Conservation (phyloP, 2,888 invertebrate genomes). For the Diarsia brunnea region DNA sequence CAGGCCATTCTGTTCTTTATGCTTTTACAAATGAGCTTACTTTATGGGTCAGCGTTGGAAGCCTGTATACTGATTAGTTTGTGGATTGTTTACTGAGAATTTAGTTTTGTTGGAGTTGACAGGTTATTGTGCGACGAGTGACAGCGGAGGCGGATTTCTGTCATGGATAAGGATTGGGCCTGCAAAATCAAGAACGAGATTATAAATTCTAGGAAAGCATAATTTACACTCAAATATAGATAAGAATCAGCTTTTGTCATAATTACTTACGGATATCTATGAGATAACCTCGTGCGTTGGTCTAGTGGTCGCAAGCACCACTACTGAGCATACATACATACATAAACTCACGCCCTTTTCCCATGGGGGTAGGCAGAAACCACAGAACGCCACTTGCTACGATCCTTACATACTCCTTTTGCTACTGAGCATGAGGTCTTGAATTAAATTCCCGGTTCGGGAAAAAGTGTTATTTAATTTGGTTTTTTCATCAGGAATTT, state of each 20-base stretch:
- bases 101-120: slow-evolving; percentile 19
- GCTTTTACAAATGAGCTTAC: slow-evolving; percentile 66
- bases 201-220: background rate
- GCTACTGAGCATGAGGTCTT: no score
- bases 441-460: background rate
- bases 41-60: slow-evolving; percentile 54
- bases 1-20: slow-evolving; percentile 75
- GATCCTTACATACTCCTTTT: no score
- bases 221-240: no score
- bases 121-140: background rate
- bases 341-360: no score
- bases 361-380: no score
- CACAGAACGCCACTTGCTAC: no score
- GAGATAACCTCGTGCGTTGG: no score
- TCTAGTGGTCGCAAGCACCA: background rate
- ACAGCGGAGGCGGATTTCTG: background rate
- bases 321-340: no score
- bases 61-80: slow-evolving; percentile 51
- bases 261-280: background rate
- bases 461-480: background rate
- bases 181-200: background rate
- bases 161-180: background rate
- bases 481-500: background rate
- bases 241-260: background rate
- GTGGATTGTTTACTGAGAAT: slow-evolving; percentile 31